Percentiles rank a stretch among this genome's conserved stretches.
Conservation (phyloP, 2,888 invertebrate species). For the Darwinula stevensoni region DNA sequence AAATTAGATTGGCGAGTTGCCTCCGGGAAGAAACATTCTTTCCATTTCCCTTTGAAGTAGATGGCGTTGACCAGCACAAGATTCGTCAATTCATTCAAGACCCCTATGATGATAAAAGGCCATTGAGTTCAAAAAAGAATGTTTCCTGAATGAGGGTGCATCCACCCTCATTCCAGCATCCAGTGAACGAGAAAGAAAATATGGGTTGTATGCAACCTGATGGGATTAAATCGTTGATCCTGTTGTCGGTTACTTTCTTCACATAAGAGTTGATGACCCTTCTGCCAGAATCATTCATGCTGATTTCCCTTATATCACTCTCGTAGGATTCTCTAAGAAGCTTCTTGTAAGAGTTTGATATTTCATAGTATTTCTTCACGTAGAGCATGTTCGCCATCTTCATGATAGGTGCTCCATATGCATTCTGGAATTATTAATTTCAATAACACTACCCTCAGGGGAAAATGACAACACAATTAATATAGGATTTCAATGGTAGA, state of each 20-base stretch:
- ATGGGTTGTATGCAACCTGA: too few species aligned
- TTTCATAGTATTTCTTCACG: conserved; percentile 20
- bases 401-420: conserved; percentile 21
- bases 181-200: too few species aligned
- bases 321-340: conserved; percentile 29
- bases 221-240: conserved; percentile 42
- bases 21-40: conserved; percentile 29
- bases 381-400: conserved; percentile 42
- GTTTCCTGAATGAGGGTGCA: conserved; percentile 5
- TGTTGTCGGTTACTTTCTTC: conserved; percentile 40
- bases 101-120: conserved; percentile 5
- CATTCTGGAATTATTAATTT: too few species aligned
- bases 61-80: conserved; percentile 19
- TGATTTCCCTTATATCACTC: conserved; percentile 26
- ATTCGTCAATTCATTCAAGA: too few species aligned
- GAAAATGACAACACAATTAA: too few species aligned
- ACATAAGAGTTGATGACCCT: conserved; percentile 50
- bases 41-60: conserved; percentile 20
- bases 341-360: conserved; percentile 25
- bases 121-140: conserved; percentile 6
- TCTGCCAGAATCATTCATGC: conserved; percentile 19
- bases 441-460: too few species aligned
- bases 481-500: too few species aligned
- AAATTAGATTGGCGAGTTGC: conserved; percentile 32
- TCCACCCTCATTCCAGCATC: too few species aligned